Evolutionary conservation across 1,140 invertebrate genomes (phyloP).

Genomic region (Drosophila baimaii): DNA sequence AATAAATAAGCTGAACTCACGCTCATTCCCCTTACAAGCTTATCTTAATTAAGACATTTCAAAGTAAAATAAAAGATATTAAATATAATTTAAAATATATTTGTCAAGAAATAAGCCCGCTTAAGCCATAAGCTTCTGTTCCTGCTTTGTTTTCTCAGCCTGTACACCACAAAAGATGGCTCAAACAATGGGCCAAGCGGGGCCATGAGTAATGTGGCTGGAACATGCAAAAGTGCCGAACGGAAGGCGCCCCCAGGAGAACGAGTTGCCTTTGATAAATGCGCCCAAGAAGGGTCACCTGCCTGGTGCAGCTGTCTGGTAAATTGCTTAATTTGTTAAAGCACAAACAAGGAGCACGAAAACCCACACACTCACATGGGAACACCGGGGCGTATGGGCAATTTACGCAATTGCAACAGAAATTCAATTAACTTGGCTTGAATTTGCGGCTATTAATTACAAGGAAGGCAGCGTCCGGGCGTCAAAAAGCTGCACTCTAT

Average conservation of each 20-base stretch:
- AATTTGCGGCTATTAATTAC: conserved; percentile 63
- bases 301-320: conserved; percentile 48
- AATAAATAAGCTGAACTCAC: too few species aligned
- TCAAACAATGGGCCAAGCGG: conserved; percentile 50
- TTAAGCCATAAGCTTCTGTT: conserved; percentile 13
- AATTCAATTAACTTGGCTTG: conserved; percentile 73
- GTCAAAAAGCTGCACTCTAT: conserved; percentile 61
- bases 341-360: conserved; percentile 34
- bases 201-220: conserved; percentile 58
- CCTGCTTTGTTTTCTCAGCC: neutral
- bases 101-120: neutral
- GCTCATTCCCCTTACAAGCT: too few species aligned
- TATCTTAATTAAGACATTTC: neutral
- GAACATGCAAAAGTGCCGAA: conserved; percentile 72
- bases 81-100: conserved; percentile 1
- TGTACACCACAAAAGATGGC: conserved; percentile 18
- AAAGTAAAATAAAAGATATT: neutral
- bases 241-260: conserved; percentile 10
- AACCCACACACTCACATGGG: conserved; percentile 11
- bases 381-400: conserved; percentile 41
- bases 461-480: conserved; percentile 32
- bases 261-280: conserved; percentile 68
- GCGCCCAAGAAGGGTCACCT: conserved; percentile 60
- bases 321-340: conserved; percentile 78
- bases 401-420: conserved; percentile 68